Percentiles rank a stretch among this genome's conserved stretches.
Conservation (phyloP, 2,113 vertebrate species). For the Mugil cephalus region DNA sequence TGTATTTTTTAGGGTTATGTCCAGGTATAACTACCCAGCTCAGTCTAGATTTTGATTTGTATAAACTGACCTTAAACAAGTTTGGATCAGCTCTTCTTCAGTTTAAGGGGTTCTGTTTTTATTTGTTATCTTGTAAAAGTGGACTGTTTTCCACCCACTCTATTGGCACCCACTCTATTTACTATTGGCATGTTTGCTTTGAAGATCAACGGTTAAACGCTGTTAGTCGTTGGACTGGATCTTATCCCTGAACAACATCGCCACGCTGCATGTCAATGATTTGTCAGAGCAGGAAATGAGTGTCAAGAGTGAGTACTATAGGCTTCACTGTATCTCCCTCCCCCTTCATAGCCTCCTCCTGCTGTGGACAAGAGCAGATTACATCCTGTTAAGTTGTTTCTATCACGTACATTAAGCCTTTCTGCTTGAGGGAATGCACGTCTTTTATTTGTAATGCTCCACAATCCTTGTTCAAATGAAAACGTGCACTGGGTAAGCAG, state of each 20-base stretch:
- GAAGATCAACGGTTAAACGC: background rate
- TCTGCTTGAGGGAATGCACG: background rate
- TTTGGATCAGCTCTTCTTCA: no score
- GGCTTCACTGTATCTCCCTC: background rate
- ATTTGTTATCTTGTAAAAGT: no score
- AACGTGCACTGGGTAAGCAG: conserved; percentile 17
- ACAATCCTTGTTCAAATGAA: background rate
- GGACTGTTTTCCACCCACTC: no score
- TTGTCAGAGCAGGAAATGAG: conserved; percentile 16
- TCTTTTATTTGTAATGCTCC: conserved; percentile 9
- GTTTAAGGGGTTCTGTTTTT: no score
- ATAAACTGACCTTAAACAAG: no score
- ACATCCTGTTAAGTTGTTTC: conserved; percentile 18
- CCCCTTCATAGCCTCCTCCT: conserved; percentile 30
- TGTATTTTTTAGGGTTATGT: no score
- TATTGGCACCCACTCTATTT: no score
- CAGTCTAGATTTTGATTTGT: no score
- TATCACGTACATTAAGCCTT: conserved; percentile 11
- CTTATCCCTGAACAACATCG: background rate
- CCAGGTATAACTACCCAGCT: no score
- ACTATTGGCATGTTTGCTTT: background rate
- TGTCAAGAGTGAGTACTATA: background rate
- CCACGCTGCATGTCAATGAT: conserved; percentile 34
- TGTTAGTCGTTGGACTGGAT: no score
- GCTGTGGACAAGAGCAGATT: conserved; percentile 24